Conservation (phyloP, 2,113 vertebrate genomes). For the Pelecanus crispus region DNA sequence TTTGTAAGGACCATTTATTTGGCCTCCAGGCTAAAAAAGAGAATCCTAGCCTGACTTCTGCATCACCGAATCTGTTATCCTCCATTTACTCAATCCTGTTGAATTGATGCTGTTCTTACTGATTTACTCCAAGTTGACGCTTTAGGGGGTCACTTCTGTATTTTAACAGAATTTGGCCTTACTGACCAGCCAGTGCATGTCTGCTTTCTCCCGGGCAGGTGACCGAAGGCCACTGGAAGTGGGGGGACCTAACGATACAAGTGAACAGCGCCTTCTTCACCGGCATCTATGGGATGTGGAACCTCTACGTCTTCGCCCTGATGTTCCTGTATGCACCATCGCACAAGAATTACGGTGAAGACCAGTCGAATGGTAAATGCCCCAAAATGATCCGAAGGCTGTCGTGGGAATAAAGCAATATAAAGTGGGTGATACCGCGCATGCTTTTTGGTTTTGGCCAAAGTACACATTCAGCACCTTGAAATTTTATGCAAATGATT, state of each 20-base stretch:
- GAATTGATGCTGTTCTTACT: neutral
- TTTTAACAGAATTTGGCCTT: neutral
- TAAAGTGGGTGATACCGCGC: neutral
- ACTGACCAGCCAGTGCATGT: rapidly evolving
- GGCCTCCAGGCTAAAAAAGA: neutral
- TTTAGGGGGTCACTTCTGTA: neutral
- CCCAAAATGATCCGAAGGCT: neutral
- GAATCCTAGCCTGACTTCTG: neutral
- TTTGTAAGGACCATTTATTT: neutral
- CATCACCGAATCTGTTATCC: neutral
- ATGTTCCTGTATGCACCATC: constrained; percentile 98
- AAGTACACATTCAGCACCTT: rapidly evolving
- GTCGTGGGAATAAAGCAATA: rapidly evolving
- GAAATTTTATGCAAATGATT: too few relatives aligned
- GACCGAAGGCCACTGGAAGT: constrained; percentile 95
- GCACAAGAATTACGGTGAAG: constrained; percentile 93
- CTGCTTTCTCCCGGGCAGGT: constrained; percentile 73
- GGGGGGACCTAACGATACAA: constrained; percentile 87
- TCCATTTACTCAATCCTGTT: neutral
- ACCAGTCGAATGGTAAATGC: constrained; percentile 82
- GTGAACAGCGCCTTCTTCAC: constrained; percentile 98
- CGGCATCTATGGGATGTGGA: constrained; percentile 99
- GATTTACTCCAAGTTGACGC: neutral
- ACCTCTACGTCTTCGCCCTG: constrained; percentile 95
- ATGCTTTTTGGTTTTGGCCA: too few relatives aligned